Base-by-base conservation (phyloP, 2,888 invertebrate species). In the Aleiodes alternator region DNA sequence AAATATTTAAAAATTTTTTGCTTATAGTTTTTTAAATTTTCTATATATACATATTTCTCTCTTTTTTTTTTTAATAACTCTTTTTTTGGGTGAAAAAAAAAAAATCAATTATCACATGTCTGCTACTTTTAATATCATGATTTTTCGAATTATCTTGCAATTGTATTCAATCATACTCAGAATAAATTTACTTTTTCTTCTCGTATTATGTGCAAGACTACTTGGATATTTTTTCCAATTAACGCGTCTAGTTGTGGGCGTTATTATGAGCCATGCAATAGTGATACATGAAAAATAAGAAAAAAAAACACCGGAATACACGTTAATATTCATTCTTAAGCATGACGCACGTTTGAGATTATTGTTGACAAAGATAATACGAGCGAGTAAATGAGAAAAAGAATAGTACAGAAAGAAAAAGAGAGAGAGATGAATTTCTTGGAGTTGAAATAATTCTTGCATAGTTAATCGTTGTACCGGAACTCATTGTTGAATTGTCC, bases 181-280 rank as follows among this genome's bases (percentile, higher is more conserved):
- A 38, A 29, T 64, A 4, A 16, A 43, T 29, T 48, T 34, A 34
- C n/a, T 34, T 5, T 29, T 16, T 31, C 51, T 14, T 50, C 56
- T 50, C 53, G 29, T 53, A 76, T 76, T 66, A 69, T 69, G 56
- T 69, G 56, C 53, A 75, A 68, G 72, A 75, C 72, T 75, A 23
- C 64, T 12, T 31, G 16, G 34, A 53, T 51, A 72, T 59, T 69
- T 69, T 72, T 50, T 12, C 7, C 53, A 72, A 72, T 76, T 68
- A 76, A 71, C 34, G 23, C 38, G 38, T 51, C 29, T 51, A n/a
- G 9, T 57, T 50, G 75, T 75, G 51, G 75, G 75, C 56, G 75
- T 29, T 12, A 6, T 7, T 43, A 48, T 4, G 7, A 55, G 55
- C 16, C 11, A 12, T 12, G 23, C 61, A 43, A 43, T 12, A 43